A percentile compares a stretch with the other conserved stretches of the same genome.
Evolutionary conservation across 2,888 invertebrate genomes (phyloP).

Genomic region (Ennomos erosarius): DNA sequence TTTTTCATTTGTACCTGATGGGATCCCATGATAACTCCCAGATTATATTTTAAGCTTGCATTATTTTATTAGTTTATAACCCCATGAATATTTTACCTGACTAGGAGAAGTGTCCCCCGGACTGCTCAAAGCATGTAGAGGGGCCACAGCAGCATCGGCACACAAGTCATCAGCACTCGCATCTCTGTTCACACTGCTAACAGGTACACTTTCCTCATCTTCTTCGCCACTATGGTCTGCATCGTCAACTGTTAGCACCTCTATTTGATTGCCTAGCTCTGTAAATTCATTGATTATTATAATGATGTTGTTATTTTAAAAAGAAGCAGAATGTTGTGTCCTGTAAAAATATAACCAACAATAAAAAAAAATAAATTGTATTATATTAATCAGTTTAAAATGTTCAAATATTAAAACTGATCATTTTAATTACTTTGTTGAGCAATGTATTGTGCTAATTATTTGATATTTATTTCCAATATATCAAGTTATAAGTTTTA

Average conservation of each 20-base stretch:
- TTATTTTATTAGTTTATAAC: no score
- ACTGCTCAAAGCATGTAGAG: slow-evolving; percentile 55
- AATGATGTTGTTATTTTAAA: background rate
- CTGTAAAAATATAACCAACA: no score
- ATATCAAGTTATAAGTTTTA: no score
- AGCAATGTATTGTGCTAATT: no score
- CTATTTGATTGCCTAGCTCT: slow-evolving; percentile 82
- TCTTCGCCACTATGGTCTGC: slow-evolving; percentile 73
- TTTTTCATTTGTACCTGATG: no score
- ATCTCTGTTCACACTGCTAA: slow-evolving; percentile 73
- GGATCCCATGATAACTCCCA: no score
- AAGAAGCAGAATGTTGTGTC: background rate
- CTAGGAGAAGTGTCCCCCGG: slow-evolving; percentile 65
- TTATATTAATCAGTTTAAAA: no score
- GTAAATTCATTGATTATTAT: slow-evolving; percentile 41
- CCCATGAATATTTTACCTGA: slow-evolving; percentile 53
- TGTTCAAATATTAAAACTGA: no score
- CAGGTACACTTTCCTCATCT: slow-evolving; percentile 75
- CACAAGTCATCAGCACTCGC: slow-evolving; percentile 78
- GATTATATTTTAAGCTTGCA: no score
- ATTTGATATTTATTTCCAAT: no score
- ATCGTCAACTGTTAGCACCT: slow-evolving; percentile 77
- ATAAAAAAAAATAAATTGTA: no score
- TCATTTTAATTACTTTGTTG: no score
- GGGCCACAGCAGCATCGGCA: slow-evolving; percentile 79